phyloP scores from a whole-genome alignment of 2,113 vertebrate species.

The Hiodon alosoides region DNA sequence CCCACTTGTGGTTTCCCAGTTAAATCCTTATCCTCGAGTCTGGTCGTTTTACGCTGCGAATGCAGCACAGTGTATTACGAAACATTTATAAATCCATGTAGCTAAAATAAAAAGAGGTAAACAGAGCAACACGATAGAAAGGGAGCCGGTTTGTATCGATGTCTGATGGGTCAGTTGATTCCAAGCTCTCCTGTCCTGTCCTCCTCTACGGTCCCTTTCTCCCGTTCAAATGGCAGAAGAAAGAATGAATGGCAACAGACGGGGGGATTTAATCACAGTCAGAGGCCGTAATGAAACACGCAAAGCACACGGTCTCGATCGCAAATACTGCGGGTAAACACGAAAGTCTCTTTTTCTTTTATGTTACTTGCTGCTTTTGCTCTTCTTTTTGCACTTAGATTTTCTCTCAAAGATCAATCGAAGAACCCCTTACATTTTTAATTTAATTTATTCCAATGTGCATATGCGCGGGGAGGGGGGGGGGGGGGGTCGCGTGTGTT shows the following conservation, averaged over 20 bases:
- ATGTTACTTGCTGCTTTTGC: neutral
- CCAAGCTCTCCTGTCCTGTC: slow-evolving; percentile 15
- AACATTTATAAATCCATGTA: slow-evolving; percentile 25
- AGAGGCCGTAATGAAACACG: slow-evolving; percentile 6
- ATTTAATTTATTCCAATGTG: too few relatives aligned
- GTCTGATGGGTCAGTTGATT: neutral
- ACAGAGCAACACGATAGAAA: neutral
- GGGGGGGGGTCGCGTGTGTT: too few relatives aligned
- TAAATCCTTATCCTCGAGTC: slow-evolving; percentile 8
- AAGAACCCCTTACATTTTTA: too few relatives aligned
- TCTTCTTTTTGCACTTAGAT: neutral
- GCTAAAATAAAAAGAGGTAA: neutral
- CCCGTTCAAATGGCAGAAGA: slow-evolving; percentile 17
- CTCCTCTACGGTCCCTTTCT: slow-evolving; percentile 20
- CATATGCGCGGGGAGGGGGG: too few relatives aligned
- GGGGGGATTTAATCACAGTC: slow-evolving; percentile 11
- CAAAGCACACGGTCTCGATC: too few relatives aligned
- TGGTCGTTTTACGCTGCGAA: neutral
- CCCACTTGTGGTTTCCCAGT: neutral
- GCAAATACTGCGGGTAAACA: neutral
- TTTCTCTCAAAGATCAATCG: too few relatives aligned
- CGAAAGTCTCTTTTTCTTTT: neutral
- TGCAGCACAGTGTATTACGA: slow-evolving; percentile 16
- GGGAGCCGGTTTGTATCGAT: neutral
- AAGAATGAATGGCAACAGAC: slow-evolving; percentile 18